Base-by-base conservation (phyloP, 2,113 vertebrate species). In the Sander vitreus region DNA sequence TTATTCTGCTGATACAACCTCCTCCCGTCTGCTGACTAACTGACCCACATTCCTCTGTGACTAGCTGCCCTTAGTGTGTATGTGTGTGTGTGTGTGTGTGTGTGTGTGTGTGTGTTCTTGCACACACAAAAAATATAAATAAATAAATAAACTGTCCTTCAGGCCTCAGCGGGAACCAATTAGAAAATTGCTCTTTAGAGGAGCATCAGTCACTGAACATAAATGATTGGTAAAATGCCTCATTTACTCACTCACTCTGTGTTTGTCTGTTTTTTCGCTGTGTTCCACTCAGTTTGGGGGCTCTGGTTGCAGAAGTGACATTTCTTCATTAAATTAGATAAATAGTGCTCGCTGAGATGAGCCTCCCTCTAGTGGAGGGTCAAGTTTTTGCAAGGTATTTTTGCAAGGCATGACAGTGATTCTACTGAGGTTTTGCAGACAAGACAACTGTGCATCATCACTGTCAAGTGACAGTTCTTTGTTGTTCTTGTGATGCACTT, bases 1-100 rank as follows among this genome's bases (percentile, higher is more conserved):
- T 88, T 86, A 83, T 92, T 90, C 87, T 88, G 91, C 92, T 93
- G 91, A 93, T 92, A 84, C 90, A 91, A 87, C 90, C 89, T 89
- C 93, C 90, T 88, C 91, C 78, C 30, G 81, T 86, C 91, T 91
- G 91, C 92, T 94, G 93, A 94, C 90, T 93, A 92, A 93, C 91
- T 93, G 93, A 92, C 93, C 92, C 92, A 93, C 91, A 93, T 94
- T 92, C 85, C 76, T 84, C 80, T 57, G 76, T 87, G 77, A 89
- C 82, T 87, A 21, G 53, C 55, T 90, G 86, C 89, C 88, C 88
- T 81, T n/a, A 43, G 50, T 23, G 55, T 62, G 67, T 74, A 30
- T 60, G 79, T 75, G 74, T 25, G 18, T 51, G 70, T 74, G 65
- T 81, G 68, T 63, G 53, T 60, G 64, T 54, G 57, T 57, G 30